Conservation (phyloP, 2,113 vertebrate genomes). For the Rhegmatorhina hoffmannsi region DNA sequence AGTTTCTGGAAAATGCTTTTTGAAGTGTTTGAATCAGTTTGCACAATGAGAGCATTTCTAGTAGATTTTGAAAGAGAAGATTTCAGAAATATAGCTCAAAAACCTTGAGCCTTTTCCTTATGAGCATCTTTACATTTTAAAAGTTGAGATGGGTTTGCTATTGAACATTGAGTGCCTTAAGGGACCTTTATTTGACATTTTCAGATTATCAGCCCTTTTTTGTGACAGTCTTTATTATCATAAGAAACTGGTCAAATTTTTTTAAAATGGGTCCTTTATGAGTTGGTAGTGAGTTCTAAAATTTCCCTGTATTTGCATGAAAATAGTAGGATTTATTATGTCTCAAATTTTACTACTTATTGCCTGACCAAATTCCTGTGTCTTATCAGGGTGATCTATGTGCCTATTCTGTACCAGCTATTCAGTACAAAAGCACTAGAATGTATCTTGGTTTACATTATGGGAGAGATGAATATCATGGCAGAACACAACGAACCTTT, state of each 20-base stretch:
- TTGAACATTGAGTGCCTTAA: not conserved
- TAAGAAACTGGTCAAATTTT: not conserved
- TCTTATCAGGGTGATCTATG: not conserved
- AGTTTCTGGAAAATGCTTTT: not conserved
- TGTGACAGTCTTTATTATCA: not conserved
- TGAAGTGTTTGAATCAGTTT: not conserved
- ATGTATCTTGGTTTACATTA: not conserved
- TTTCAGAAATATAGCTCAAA: not conserved
- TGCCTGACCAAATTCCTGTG: fast-evolving
- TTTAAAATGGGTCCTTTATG: fast-evolving
- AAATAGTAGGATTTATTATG: not conserved
- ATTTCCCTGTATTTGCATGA: fast-evolving
- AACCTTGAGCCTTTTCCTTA: not conserved
- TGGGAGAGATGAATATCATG: not conserved
- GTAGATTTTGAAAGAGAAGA: not conserved
- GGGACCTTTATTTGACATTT: not conserved
- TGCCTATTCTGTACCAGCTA: not conserved
- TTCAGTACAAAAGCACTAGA: not conserved
- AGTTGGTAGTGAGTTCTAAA: not conserved
- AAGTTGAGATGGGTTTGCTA: not conserved
- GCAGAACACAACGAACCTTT: not conserved
- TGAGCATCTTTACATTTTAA: not conserved
- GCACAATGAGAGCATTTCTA: not conserved
- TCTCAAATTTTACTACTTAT: not conserved
- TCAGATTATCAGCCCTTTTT: not conserved